These are phyloP conservation scores for Drosophila elegans DNA, from an alignment of 1,140 invertebrate species.

Conservation along the genomic window DNA sequence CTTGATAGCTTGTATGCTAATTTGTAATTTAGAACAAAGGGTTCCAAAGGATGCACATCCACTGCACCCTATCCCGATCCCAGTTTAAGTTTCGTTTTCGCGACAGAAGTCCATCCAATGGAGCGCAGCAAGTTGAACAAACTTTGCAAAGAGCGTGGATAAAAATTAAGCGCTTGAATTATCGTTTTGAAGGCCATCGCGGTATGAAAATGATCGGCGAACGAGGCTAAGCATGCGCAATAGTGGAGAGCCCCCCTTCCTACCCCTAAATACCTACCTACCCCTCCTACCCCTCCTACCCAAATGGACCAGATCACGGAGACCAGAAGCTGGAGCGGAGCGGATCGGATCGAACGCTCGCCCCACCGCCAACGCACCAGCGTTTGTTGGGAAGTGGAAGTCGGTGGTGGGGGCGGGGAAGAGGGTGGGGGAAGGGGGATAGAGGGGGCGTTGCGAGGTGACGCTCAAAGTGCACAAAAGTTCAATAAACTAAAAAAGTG, in stretches of 20 bases:
- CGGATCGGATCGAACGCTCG: slow-evolving; percentile 9
- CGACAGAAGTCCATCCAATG: slow-evolving; percentile 4
- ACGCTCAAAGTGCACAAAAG: slow-evolving; percentile 77
- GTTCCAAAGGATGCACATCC: too few species aligned
- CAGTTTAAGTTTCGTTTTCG: neutral
- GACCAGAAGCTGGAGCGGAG: slow-evolving; percentile 20
- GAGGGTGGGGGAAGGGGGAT: neutral
- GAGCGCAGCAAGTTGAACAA: slow-evolving; percentile 73
- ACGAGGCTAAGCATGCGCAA: slow-evolving; percentile 79
- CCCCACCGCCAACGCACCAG: slow-evolving; percentile 61
- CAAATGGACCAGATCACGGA: neutral
- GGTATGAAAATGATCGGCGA: slow-evolving; percentile 70
- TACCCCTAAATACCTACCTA: neutral
- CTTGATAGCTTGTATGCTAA: too few species aligned
- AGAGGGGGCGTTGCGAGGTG: slow-evolving; percentile 24
- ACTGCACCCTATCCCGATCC: neutral
- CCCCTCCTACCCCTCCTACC: too few species aligned
- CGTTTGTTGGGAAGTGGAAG: slow-evolving; percentile 19
- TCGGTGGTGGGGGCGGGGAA: slow-evolving; percentile 4
- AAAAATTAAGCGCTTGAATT: slow-evolving; percentile 81
- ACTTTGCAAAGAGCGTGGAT: slow-evolving; percentile 79
- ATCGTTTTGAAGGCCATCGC: slow-evolving; percentile 83
- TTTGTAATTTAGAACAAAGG: too few species aligned
- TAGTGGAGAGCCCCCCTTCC: slow-evolving; percentile 43
- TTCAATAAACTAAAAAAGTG: slow-evolving; percentile 80